Percentiles rank a stretch among this genome's conserved stretches.
Evolutionary conservation across 2,113 vertebrate genomes (phyloP).

Genomic region (Epinephelus cyanopodus): DNA sequence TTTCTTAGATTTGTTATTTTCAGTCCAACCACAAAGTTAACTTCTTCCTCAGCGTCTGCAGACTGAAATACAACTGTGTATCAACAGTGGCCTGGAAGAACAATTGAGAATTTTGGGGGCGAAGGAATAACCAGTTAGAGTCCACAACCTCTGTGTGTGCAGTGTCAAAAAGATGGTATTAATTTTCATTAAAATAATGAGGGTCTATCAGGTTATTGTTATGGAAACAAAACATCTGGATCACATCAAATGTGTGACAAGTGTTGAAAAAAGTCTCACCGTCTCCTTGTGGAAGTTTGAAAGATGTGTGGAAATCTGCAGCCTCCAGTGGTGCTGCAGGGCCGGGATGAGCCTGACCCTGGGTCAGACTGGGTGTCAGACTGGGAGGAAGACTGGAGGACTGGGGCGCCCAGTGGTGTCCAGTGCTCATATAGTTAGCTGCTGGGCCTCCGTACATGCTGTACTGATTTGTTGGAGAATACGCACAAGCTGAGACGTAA

Average conservation of each 20-base stretch:
- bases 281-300: conserved; percentile 87
- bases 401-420: conserved; percentile 88
- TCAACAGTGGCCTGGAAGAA: conserved; percentile 2
- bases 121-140: too few species aligned
- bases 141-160: neutral
- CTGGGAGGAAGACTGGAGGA: conserved; percentile 41
- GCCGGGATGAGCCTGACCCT: conserved; percentile 59
- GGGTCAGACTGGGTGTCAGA: conserved; percentile 61
- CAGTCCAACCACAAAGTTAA: conserved; percentile 14
- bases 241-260: too few species aligned
- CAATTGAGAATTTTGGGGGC: neutral
- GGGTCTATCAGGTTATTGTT: too few species aligned
- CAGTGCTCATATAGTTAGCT: conserved; percentile 83
- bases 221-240: neutral
- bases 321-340: conserved; percentile 76
- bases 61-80: conserved; percentile 24
- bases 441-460: conserved; percentile 84
- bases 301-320: conserved; percentile 84
- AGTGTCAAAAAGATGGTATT: neutral
- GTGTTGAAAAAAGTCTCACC: conserved; percentile 73
- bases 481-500: conserved; percentile 90
- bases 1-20: conserved; percentile 27
- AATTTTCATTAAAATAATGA: neutral
- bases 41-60: neutral
- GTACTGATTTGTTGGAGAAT: conserved; percentile 88